Evolutionary conservation across 2,113 vertebrate species (phyloP).

Genomic region (Otolemur garnettii): DNA sequence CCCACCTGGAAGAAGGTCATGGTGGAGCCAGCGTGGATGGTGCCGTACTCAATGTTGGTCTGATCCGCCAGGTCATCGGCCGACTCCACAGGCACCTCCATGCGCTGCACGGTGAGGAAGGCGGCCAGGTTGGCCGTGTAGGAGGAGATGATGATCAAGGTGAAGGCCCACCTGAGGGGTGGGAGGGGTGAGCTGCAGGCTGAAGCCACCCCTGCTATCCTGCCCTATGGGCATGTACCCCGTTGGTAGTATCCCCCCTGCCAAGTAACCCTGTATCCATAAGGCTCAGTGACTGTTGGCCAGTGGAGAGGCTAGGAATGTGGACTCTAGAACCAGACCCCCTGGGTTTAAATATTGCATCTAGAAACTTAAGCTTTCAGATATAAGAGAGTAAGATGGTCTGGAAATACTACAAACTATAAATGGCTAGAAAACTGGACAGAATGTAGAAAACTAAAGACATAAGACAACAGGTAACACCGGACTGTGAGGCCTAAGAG

Average conservation of each 20-base stretch:
- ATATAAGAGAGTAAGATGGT: neutral
- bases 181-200: slow-evolving; percentile 45
- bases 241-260: no score
- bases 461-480: neutral
- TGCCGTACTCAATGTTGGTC: slow-evolving; percentile 97
- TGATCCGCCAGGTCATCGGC: slow-evolving; percentile 95
- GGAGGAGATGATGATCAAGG: slow-evolving; percentile 97
- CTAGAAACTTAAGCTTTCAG: neutral
- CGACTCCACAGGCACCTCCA: slow-evolving; percentile 96
- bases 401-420: neutral
- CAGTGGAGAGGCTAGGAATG: neutral
- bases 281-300: neutral
- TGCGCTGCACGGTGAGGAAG: slow-evolving; percentile 96
- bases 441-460: neutral
- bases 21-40: slow-evolving; percentile 96
- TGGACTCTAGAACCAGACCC: neutral
- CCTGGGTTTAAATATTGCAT: neutral
- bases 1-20: slow-evolving; percentile 98
- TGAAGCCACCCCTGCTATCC: neutral
- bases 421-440: neutral
- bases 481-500: neutral
- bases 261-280: neutral
- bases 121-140: slow-evolving; percentile 97
- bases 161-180: slow-evolving; percentile 95
- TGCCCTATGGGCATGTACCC: neutral